Evolutionary conservation across 2,113 vertebrate species (phyloP), one percentile per base, ranked within the genome.

Genomic region (Xiphophorus couchianus): DNA sequence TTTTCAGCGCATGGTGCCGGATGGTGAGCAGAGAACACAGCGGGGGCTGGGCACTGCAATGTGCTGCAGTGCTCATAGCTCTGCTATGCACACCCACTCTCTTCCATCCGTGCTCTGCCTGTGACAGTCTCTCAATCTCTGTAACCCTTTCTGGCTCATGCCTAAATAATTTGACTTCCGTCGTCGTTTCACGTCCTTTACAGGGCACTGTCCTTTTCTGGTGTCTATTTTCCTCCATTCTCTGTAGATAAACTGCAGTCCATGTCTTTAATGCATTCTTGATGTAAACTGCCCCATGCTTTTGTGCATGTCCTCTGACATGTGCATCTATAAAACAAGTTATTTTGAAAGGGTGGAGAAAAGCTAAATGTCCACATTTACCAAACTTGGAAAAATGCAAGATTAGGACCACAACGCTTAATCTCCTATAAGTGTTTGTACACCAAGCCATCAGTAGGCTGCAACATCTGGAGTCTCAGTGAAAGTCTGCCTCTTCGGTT

Each of bases 1-100:
- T 90, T 84, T 84, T 91, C 88, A 81, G 88, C 84, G 84, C 91
- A 93, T 90, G 91, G 82, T 88, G 76, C 84, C 90, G 90, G 91
- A 92, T 90, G 90, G 90, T 78, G 84, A 91, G 81, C 88, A 84
- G 84, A 91, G 90, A 84, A 86, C 90, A 37, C 92, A 89, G 91
- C 91, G 89, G 91, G 92, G 92, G 92, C 92, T 93, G 92, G 92
- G 92, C 92, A 91, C 92, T 35, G 91, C 92, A 93, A 93, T 91
- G 91, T 93, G 87, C 92, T 93, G 92, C 92, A 93, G 92, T 93
- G 90, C 90, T 92, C 78, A 83, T 71, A 79, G 89, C 92, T 84
- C 88, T 54, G 89, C 80, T 73, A 83, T 77, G 88, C 91, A 93
- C 92, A 90, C 91, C 90, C 92, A 92, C 92, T 91, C 90, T 74